Evolutionary conservation across 2,113 vertebrate genomes (phyloP).

Genomic region (Pseudorhombus dupliciocellatus): DNA sequence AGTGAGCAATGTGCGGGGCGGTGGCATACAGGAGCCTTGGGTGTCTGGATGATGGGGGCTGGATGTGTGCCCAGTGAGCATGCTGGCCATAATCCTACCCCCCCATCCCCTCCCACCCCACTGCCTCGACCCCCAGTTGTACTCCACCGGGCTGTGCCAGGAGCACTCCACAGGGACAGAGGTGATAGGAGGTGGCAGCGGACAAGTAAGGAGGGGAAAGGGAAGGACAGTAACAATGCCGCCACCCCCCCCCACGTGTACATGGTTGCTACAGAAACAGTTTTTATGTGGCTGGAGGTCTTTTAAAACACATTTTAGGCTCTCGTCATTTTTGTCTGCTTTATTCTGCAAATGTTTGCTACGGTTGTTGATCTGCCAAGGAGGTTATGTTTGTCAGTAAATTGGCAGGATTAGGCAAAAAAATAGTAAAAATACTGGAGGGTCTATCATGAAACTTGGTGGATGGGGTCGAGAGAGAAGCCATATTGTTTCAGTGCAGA

Average conservation of each 20-base stretch:
- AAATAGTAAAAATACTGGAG: background rate
- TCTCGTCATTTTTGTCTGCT: background rate
- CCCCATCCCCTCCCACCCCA: background rate
- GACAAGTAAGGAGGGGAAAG: background rate
- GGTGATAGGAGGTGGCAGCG: constrained; percentile 56
- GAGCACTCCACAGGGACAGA: constrained; percentile 40
- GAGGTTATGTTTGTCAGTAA: background rate
- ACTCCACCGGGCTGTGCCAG: constrained; percentile 46
- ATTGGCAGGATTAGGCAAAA: background rate
- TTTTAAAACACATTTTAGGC: background rate
- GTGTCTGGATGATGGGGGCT: constrained; percentile 60
- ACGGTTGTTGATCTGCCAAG: background rate
- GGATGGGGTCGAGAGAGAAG: background rate
- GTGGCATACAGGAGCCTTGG: constrained; percentile 50
- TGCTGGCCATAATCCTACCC: constrained; percentile 32
- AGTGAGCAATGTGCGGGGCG: constrained; percentile 47
- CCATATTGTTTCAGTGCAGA: background rate
- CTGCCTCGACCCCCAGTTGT: constrained; percentile 14
- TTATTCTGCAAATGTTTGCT: background rate
- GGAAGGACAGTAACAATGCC: background rate
- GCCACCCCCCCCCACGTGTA: background rate
- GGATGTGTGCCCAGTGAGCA: constrained; percentile 60
- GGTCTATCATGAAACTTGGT: background rate
- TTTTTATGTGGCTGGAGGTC: background rate
- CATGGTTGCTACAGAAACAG: background rate